Conservation (phyloP, 1,140 invertebrate species). For the Lerema accius region DNA sequence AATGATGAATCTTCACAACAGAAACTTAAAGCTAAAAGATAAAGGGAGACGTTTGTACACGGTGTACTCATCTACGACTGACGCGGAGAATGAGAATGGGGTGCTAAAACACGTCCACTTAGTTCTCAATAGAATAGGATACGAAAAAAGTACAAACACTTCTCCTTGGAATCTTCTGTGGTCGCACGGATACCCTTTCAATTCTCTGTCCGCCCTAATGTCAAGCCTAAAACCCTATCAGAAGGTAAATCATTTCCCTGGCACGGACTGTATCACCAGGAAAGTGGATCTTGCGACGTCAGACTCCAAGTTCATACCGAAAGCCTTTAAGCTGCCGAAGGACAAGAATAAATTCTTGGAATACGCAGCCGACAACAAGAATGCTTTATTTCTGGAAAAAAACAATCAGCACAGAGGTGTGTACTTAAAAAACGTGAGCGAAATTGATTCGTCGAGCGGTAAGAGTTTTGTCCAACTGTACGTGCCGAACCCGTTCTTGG, state of each 20-base stretch:
- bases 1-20: constrained; percentile 56
- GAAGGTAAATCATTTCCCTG: constrained; percentile 97
- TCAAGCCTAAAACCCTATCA: constrained; percentile 88
- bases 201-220: constrained; percentile 81
- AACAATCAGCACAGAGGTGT: constrained; percentile 96
- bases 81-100: constrained; percentile 69
- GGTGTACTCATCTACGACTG: constrained; percentile 62
- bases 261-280: constrained; percentile 96
- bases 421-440: constrained; percentile 86
- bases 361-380: constrained; percentile 87
- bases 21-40: constrained; percentile 44
- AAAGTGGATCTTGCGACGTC: constrained; percentile 96
- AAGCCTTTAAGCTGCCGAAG: constrained; percentile 93
- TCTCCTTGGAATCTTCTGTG: constrained; percentile 94
- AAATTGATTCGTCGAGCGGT: constrained; percentile 88
- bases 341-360: constrained; percentile 88
- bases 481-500: constrained; percentile 90
- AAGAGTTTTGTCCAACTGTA: constrained; percentile 96
- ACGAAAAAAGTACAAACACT: constrained; percentile 83
- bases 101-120: constrained; percentile 91
- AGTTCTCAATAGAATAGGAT: constrained; percentile 89
- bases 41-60: constrained; percentile 60
- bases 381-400: constrained; percentile 94
- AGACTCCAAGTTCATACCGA: constrained; percentile 89
- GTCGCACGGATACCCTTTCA: constrained; percentile 97